Base-by-base conservation (phyloP, 92 coral and sea anemone species). In the Parazoanthus atlanticus region DNA sequence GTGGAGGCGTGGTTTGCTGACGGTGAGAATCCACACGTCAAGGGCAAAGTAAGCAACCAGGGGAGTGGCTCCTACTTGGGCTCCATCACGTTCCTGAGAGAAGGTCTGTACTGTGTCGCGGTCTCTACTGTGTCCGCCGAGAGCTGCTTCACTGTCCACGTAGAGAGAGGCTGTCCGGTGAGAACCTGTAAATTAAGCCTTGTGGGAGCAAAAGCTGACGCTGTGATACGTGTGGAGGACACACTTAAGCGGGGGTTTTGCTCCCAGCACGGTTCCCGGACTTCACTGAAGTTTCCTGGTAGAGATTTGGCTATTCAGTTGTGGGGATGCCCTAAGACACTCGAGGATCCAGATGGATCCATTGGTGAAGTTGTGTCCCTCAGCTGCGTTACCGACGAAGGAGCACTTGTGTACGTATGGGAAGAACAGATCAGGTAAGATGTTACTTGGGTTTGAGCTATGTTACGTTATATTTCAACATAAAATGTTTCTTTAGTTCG, bases 371-470 rank as follows among this genome's bases (percentile, higher is more conserved):
- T 80, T 23, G 65, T 85, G 28, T 86, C 92, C 72, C 91, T 94
- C 40, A 85, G 91, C 38, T 88, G 94, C 54, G 73, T 94, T 34
- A 94, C 93, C 23, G 93, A 92, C 76, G 88, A 92, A 4, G 96
- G 93, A 40, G 81, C 81, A n/a, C 89, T 78, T 41, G 75, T 88
- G 34, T 94, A 92, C 85, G 90, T 92, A 3, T 94, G 96, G 96
- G 93, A 94, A 43, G 93, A 87, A 49, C 61, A 19, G 26, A 34
- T 30, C 40, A 66, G 77, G 86, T 82, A 23, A 82, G 86, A 8
- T 32, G 41, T 6, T 41, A 16, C 8, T 32, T 28, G 36, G 40
- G n/a, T 32, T 73, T 15, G 21, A 30, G n/a, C 21, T 61, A 25
- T 21, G 28, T 15, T 13, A 56, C 23, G 21, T 61, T 61, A 1